Percentiles rank a stretch among this genome's conserved stretches.
Conservation (phyloP, 2,797 vertebrate species). For the Smutsia temminckii region DNA sequence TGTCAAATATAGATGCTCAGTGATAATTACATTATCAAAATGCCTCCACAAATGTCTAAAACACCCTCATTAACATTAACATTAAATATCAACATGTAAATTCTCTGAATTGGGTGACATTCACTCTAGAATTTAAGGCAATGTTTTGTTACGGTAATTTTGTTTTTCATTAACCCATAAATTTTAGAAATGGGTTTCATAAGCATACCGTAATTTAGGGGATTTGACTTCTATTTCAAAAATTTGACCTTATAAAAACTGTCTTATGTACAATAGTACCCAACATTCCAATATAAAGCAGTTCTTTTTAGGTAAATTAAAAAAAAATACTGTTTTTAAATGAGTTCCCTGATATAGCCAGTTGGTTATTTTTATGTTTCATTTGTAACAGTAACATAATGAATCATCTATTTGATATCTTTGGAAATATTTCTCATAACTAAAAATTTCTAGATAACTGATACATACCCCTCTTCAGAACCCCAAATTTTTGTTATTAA, state of each 20-base stretch:
- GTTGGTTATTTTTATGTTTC: neutral
- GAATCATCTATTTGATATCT: neutral
- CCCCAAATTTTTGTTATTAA: neutral
- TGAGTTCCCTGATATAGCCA: neutral
- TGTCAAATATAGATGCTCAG: neutral
- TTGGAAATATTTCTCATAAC: conserved; percentile 4
- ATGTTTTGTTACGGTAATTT: conserved; percentile 10
- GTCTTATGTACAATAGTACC: neutral
- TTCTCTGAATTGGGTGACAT: neutral
- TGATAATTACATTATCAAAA: neutral
- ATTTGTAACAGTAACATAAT: conserved; percentile 37
- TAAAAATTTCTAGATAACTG: conserved; percentile 1
- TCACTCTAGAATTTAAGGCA: conserved; percentile 24
- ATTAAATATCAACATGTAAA: neutral
- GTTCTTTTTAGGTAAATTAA: neutral
- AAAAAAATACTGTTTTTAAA: neutral
- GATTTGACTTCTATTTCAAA: conserved; percentile 40
- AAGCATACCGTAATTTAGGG: neutral
- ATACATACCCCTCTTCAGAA: neutral
- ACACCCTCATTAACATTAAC: neutral
- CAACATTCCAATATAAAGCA: neutral
- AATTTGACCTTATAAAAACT: neutral
- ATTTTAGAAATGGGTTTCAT: neutral
- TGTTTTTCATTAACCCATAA: neutral
- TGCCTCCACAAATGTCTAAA: neutral